A percentile compares a stretch with the other conserved stretches of the same genome.
Conservation (phyloP, 2,888 invertebrate genomes). For the Hydrotaea diabolus region DNA sequence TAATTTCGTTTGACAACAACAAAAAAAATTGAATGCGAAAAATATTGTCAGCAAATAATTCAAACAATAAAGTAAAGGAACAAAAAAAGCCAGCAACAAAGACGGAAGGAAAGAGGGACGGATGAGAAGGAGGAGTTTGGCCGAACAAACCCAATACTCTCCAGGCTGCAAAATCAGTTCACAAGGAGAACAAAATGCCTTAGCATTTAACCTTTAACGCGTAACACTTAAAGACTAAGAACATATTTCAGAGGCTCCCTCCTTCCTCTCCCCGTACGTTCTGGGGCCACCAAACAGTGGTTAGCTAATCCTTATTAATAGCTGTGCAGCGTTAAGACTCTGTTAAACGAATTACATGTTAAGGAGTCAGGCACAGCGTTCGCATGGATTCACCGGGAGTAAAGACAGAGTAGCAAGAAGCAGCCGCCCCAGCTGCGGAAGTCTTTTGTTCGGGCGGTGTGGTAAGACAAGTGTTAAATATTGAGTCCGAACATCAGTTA, state of each 20-base stretch:
- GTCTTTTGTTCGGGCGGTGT: too few relatives aligned
- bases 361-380: background rate
- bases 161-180: too few relatives aligned
- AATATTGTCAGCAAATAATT: slow-evolving; percentile 40
- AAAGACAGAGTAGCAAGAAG: too few relatives aligned
- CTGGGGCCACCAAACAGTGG: background rate
- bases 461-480: too few relatives aligned
- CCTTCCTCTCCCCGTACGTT: background rate
- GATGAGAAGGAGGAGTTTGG: too few relatives aligned
- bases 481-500: too few relatives aligned
- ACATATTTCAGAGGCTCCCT: background rate
- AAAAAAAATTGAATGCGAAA: too few relatives aligned
- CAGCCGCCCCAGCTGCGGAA: too few relatives aligned
- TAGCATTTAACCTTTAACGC: background rate
- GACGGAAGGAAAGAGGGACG: too few relatives aligned
- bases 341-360: slow-evolving; percentile 10
- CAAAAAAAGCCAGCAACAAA: background rate
- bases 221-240: background rate
- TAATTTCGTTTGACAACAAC: slow-evolving; percentile 33
- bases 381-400: too few relatives aligned
- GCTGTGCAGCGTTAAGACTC: slow-evolving; percentile 4
- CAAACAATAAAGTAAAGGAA: background rate
- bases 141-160: too few relatives aligned
- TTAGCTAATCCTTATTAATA: slow-evolving; percentile 33
- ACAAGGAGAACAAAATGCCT: too few relatives aligned